phyloP scores from a whole-genome alignment of 2,888 invertebrate genomes.

The Heliconius ismenius region DNA sequence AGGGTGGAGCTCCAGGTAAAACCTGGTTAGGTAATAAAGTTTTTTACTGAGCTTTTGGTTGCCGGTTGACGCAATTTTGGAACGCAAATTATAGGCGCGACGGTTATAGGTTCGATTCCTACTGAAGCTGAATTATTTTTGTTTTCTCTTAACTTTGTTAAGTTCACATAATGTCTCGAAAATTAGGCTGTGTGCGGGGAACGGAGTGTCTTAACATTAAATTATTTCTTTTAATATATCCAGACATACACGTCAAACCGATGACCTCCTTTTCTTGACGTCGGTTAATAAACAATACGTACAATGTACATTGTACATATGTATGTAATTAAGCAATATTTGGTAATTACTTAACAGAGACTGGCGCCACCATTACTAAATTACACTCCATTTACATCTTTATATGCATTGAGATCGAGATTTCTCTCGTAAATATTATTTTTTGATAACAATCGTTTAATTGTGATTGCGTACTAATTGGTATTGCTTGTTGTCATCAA shows the following conservation, averaged over 20 bases:
- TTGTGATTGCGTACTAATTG: not conserved
- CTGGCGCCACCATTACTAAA: constrained; percentile 17
- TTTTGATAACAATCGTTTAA: constrained; percentile 8
- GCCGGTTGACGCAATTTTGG: no score
- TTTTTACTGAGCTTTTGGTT: no score
- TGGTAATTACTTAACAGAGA: not conserved
- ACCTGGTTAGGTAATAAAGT: no score
- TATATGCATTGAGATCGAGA: not conserved
- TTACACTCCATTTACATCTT: not conserved
- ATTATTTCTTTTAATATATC: not conserved
- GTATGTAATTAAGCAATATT: not conserved
- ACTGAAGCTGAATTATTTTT: no score
- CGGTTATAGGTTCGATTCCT: no score
- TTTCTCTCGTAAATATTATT: constrained; percentile 8
- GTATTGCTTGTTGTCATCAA: no score
- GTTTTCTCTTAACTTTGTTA: no score
- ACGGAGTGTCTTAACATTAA: no score
- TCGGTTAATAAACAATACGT: not conserved
- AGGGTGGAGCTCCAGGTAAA: no score
- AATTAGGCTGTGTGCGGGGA: no score
- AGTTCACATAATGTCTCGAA: not conserved
- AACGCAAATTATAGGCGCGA: no score
- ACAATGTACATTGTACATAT: not conserved
- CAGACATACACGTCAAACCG: not conserved
- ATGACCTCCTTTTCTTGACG: not conserved